Evolutionary conservation across 2,797 vertebrate genomes (phyloP).

Genomic region (Oophaga sylvatica): DNA sequence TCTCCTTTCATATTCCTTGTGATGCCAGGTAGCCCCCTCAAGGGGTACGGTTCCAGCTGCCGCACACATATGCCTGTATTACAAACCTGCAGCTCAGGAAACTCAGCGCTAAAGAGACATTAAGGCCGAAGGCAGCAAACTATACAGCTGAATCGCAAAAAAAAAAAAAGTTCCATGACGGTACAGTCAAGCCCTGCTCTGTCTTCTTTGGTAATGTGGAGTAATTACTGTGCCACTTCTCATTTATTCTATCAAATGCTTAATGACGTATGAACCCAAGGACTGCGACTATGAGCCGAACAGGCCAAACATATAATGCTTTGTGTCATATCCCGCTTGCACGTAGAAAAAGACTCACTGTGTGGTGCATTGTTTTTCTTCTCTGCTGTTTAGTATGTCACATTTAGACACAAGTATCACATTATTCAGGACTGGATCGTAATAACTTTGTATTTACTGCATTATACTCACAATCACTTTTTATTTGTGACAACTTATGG

Average conservation of each 20-base stretch:
- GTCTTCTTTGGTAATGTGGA: conserved; percentile 37
- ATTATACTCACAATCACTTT: conserved; percentile 12
- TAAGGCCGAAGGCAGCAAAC: conserved; percentile 45
- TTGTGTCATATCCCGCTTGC: conserved; percentile 15
- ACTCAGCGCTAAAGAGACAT: conserved; percentile 41
- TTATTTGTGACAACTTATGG: conserved; percentile 17
- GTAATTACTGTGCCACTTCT: conserved; percentile 58
- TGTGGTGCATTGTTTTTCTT: not conserved
- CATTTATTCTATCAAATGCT: conserved; percentile 48
- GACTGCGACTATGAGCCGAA: conserved; percentile 26
- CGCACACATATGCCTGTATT: conserved; percentile 55
- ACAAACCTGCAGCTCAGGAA: conserved; percentile 35
- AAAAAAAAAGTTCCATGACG: conserved; percentile 22
- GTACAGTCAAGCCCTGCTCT: not conserved
- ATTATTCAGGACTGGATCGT: conserved; percentile 23
- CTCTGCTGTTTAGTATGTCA: conserved; percentile 16
- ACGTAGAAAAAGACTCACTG: not conserved
- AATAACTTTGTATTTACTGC: conserved; percentile 32
- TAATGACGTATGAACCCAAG: conserved; percentile 47
- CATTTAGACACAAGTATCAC: conserved; percentile 29
- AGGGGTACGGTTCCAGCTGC: conserved; percentile 22
- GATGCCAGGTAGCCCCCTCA: conserved; percentile 28
- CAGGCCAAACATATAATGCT: conserved; percentile 35
- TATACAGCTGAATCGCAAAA: conserved; percentile 17
- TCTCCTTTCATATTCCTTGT: conserved; percentile 3